These are phyloP conservation scores for Pachypsylla venusta DNA, from an alignment of 1,140 invertebrate genomes.

Conservation along the genomic window DNA sequence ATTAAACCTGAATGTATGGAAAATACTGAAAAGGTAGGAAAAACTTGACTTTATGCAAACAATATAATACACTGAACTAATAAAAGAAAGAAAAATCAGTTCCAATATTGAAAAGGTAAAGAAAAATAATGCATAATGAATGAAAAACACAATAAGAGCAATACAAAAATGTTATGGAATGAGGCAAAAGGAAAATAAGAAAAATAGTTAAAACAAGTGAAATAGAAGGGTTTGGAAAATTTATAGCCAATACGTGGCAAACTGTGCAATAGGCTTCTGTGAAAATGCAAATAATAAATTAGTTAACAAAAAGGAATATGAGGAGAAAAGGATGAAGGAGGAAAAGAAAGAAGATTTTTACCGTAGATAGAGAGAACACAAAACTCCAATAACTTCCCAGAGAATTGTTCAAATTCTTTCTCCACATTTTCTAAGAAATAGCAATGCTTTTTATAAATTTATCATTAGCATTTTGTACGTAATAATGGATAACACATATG, in stretches of 20 bases:
- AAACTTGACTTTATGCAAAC: too few relatives aligned
- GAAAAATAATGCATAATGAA: background rate
- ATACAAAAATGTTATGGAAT: background rate
- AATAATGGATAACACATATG: too few relatives aligned
- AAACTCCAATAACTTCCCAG: too few relatives aligned
- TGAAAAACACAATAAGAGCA: background rate
- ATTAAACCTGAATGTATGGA: too few relatives aligned
- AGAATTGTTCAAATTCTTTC: too few relatives aligned
- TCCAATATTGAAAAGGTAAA: background rate
- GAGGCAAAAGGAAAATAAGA: background rate
- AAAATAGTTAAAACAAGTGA: conserved; percentile 3
- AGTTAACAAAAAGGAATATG: background rate
- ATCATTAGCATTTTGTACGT: too few relatives aligned
- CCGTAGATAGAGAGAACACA: too few relatives aligned
- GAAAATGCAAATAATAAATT: conserved; percentile 7
- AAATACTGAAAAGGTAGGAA: too few relatives aligned
- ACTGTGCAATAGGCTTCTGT: background rate
- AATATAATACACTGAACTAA: too few relatives aligned
- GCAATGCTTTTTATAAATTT: too few relatives aligned
- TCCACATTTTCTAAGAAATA: too few relatives aligned
- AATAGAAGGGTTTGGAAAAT: conserved; percentile 2
- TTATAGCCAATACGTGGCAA: conserved; percentile 4
- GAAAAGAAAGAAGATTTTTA: background rate
- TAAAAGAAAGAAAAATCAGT: conserved; percentile 7
- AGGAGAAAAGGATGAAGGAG: background rate